Evolutionary conservation across 2,888 invertebrate species (phyloP), one percentile per base, ranked within the genome.

Genomic region (Oscheius onirici): DNA sequence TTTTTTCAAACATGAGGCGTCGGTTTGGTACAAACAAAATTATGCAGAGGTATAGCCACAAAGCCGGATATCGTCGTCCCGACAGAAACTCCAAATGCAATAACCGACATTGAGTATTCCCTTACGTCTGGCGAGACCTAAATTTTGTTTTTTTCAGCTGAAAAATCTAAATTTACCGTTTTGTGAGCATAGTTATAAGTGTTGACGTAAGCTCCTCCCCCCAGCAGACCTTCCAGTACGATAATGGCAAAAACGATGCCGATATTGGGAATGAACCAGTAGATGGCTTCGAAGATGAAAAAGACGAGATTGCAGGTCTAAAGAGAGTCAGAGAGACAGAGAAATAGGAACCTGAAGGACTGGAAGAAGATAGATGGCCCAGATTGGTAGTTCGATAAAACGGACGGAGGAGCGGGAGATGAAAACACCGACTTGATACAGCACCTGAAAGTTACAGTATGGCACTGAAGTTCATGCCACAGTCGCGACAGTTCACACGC

Each of bases 401-500:
- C 92, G 92, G 8, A 93, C 92, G 0, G 93, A 93, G 2, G 94
- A 94, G 71, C 94, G 90, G 0, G 94, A 93, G 41, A 93, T 89
- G 83, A 94, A 93, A 0, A 94, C 94, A 28, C 94, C 94, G 55
- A 93, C 90, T 88, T 94, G 94, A 88, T 94, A 94, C 80, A 91
- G 73, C 1, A 84, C 85, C 73, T 86, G 74, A 28, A 63, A 17
- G n/a, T 24, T 46, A 46, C 3, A 8, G 3, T 46, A 5, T 17
- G 46, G 3, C 46, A 46, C n/a, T 17, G 20, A 43, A 43, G 43
- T 8, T 11, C 43, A 43, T 43, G 10, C 15, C 15, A 8, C 15
- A 11, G 43, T 43, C 15, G 43, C 15, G 8, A 43, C 15, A 11
- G 8, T 43, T 43, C 8, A 11, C 43, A 43, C 43, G 43, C 8